phyloP scores from a whole-genome alignment of 2,113 vertebrate genomes.

The Notarius lentiginosus region DNA sequence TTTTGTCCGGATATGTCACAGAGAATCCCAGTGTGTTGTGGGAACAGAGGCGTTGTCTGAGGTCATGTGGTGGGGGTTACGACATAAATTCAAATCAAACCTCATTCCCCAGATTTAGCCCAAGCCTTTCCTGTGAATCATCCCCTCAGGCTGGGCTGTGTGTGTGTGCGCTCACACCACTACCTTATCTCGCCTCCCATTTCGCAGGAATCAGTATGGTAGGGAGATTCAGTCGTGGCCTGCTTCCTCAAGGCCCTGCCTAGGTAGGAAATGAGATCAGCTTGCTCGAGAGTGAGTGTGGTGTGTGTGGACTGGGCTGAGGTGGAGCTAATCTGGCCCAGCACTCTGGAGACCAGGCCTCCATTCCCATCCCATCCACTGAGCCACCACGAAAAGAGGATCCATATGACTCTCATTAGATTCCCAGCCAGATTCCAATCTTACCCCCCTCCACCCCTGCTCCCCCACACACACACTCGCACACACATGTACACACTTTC shows the following conservation, averaged over 20 bases:
- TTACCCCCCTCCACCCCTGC: background rate
- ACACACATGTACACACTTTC: background rate
- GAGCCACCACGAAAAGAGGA: slow-evolving; percentile 28
- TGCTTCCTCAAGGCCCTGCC: slow-evolving; percentile 38
- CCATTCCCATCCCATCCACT: slow-evolving; percentile 24
- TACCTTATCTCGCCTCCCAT: slow-evolving; percentile 42
- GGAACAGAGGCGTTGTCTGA: background rate
- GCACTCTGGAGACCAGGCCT: slow-evolving; percentile 19
- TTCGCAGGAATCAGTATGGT: slow-evolving; percentile 2
- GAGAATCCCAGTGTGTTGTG: background rate
- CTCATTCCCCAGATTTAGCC: slow-evolving; percentile 36
- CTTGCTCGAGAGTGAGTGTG: slow-evolving; percentile 21
- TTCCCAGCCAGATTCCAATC: slow-evolving; percentile 42
- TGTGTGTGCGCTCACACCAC: slow-evolving; percentile 8
- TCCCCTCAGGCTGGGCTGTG: background rate
- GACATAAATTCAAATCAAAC: slow-evolving; percentile 20
- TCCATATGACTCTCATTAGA: slow-evolving; percentile 51
- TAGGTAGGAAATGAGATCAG: slow-evolving; percentile 46
- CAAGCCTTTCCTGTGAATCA: slow-evolving; percentile 7
- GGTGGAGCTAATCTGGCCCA: slow-evolving; percentile 37
- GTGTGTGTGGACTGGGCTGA: slow-evolving; percentile 13
- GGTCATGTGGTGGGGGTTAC: slow-evolving; percentile 10
- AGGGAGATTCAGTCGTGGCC: slow-evolving; percentile 1
- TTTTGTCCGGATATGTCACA: background rate
- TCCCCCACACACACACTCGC: background rate